phyloP scores from a whole-genome alignment of 1,140 invertebrate genomes.

The Drosophila carrolli region DNA sequence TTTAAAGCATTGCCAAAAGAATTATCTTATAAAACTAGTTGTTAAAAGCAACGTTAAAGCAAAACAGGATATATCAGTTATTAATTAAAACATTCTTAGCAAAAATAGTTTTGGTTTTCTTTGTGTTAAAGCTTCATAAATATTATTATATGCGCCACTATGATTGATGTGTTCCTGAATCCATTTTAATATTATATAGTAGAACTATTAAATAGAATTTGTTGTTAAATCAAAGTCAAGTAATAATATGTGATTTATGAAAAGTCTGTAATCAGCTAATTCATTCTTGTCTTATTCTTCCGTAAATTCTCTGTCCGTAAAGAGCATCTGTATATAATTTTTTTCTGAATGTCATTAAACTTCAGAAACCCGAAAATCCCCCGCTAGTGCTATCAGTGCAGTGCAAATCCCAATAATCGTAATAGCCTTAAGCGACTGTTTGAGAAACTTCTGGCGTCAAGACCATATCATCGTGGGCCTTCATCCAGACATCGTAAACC shows the following conservation, averaged over 20 bases:
- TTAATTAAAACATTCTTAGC: not conserved
- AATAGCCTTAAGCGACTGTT: slow-evolving; percentile 14
- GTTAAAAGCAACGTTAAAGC: not conserved
- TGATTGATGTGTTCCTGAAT: not conserved
- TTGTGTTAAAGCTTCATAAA: not conserved
- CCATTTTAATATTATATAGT: too few species aligned
- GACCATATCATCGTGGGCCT: slow-evolving; percentile 19
- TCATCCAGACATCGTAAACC: slow-evolving; percentile 51
- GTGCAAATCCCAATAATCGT: slow-evolving; percentile 2
- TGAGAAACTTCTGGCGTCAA: slow-evolving; percentile 28
- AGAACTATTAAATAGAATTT: too few species aligned
- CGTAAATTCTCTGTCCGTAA: too few species aligned
- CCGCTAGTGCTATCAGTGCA: slow-evolving; percentile 1
- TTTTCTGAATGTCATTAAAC: not conserved
- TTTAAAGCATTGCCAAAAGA: not conserved
- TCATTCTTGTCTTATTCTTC: too few species aligned
- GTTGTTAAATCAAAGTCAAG: too few species aligned
- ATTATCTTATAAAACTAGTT: not conserved
- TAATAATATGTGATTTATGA: too few species aligned
- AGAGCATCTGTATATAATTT: too few species aligned
- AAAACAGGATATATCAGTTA: slow-evolving; percentile 7
- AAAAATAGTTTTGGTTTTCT: not conserved
- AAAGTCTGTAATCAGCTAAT: too few species aligned
- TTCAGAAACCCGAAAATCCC: not conserved
- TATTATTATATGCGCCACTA: not conserved